Evolutionary conservation across 2,888 invertebrate genomes (phyloP).

Genomic region (Cecidostiba fungosa): DNA sequence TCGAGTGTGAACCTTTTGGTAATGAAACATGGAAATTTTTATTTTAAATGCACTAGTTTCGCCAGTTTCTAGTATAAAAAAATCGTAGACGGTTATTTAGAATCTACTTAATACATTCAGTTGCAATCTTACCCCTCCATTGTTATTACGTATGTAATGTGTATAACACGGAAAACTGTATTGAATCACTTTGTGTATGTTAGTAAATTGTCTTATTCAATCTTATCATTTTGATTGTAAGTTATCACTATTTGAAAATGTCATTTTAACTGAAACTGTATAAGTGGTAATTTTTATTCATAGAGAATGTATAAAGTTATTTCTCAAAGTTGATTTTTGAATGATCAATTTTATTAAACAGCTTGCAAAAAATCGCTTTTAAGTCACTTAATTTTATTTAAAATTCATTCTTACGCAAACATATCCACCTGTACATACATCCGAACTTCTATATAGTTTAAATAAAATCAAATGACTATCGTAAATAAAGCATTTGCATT

Average conservation of each 20-base stretch:
- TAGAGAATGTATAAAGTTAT: neutral
- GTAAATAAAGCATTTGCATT: neutral
- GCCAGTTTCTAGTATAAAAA: neutral
- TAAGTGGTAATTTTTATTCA: neutral
- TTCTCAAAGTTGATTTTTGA: neutral
- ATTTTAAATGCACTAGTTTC: neutral
- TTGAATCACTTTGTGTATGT: neutral
- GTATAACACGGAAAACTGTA: neutral
- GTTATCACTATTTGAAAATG: neutral
- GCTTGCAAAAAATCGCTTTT: neutral
- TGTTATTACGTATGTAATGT: neutral
- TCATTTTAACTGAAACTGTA: neutral
- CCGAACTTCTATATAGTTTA: neutral
- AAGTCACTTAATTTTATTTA: neutral
- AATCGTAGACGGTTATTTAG: neutral
- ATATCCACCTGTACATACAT: neutral
- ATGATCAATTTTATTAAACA: neutral
- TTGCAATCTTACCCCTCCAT: conserved; percentile 64
- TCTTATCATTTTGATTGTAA: neutral
- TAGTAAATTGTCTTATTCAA: neutral
- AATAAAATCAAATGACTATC: neutral
- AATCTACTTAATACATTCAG: neutral
- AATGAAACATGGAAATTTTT: neutral
- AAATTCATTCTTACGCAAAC: neutral
- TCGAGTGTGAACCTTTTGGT: conserved; percentile 91